A percentile compares a stretch with the other conserved stretches of the same genome.
phyloP scores from a whole-genome alignment of 2,888 invertebrate genomes.

The Tineola bisselliella region DNA sequence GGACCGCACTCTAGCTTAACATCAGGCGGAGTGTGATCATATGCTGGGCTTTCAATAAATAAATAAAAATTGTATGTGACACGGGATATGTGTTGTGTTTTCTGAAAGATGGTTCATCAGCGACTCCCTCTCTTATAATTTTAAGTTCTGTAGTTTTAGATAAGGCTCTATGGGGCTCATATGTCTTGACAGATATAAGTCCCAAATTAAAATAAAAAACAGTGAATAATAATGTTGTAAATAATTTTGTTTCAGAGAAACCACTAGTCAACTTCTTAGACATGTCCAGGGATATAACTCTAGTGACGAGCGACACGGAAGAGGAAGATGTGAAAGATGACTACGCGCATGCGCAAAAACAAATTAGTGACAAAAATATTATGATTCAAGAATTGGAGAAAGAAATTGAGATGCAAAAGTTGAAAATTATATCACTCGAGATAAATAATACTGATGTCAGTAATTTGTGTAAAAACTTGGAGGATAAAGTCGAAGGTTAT shows the following conservation, averaged over 20 bases:
- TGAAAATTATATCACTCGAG: constrained; percentile 36
- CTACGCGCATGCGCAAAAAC: constrained; percentile 28
- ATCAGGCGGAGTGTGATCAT: too few relatives aligned
- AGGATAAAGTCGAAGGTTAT: constrained; percentile 28
- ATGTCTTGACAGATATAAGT: too few relatives aligned
- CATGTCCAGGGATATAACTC: constrained; percentile 41
- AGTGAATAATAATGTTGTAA: constrained; percentile 28
- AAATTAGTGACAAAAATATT: constrained; percentile 32
- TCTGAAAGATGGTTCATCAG: too few relatives aligned
- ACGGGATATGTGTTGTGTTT: too few relatives aligned
- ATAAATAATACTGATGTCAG: constrained; percentile 32
- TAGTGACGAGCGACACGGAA: constrained; percentile 44
- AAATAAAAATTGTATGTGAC: too few relatives aligned
- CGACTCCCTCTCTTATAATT: too few relatives aligned
- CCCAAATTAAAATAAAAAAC: too few relatives aligned
- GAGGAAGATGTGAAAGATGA: constrained; percentile 23
- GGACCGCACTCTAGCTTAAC: too few relatives aligned
- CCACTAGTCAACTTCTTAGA: constrained; percentile 32
- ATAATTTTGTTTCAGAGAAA: constrained; percentile 26
- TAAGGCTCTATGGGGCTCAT: too few relatives aligned
- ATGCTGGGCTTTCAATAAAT: too few relatives aligned
- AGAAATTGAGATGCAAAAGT: constrained; percentile 30
- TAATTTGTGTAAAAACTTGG: constrained; percentile 27
- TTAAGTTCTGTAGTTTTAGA: too few relatives aligned
- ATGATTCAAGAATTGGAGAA: constrained; percentile 35